Evolutionary conservation across 1,140 invertebrate species (phyloP), one percentile per base, ranked within the genome.

Genomic region (Tetraneura akinire): DNA sequence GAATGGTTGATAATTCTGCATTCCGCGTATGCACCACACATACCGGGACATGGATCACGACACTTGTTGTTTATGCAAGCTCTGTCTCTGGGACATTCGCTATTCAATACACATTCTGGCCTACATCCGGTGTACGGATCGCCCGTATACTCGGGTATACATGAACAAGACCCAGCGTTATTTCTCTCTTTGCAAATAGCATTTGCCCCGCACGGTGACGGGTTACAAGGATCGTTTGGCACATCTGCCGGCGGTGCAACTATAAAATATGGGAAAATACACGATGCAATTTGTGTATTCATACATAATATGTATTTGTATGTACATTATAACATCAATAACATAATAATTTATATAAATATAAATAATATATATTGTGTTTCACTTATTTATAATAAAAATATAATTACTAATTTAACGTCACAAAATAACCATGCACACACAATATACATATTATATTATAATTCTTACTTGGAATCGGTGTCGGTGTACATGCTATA

Each of bases 191-290:
- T 90, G 86, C 94, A 95, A 80, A 94, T 86, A 60, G 90, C 86
- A 83, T 93, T 92, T 10, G 89, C 85, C 26, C 94, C 94, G 85
- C 94, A 95, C 5, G 92, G 92, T 23, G 91, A 92, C 57, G 92
- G 92, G 78, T 87, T 86, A 84, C 93, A 94, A 3, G 91, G 92
- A 84, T 93, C 81, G 70, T 80, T 68, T 26, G 83, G 82, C 18
- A 57, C 81, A 81, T 78, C 74, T 42, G 71, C 71, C 21, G 71
- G 53, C 0, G 51, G 74, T 32, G 80, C 53, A 45, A 57, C 66
- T 70, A 68, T 37, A 37, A 37, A 37, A 68, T 73, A 64, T 49
- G 21, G 51, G 70, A 80, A 81, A 68, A 70, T 49, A 0, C 64
- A 55, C 5, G 62, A 53, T 80, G 60, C 57, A 51, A 49, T 80